Evolutionary conservation across 2,888 invertebrate genomes (phyloP).

Genomic region (Nezara viridula): DNA sequence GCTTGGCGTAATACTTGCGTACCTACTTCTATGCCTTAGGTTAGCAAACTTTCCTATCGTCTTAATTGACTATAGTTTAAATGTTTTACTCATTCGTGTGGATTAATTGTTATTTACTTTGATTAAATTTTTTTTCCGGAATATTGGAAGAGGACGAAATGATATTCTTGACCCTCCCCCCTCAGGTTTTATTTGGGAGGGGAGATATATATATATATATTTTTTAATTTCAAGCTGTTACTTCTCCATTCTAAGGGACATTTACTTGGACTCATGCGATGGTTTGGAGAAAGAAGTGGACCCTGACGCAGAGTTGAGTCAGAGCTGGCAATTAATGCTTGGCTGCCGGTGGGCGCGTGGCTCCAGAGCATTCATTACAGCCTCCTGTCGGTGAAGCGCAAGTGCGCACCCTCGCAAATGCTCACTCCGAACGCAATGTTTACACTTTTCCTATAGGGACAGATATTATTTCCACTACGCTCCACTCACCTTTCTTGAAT

Average conservation of each 20-base stretch:
- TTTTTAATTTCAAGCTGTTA: background rate
- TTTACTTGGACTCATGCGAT: background rate
- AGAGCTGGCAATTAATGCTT: constrained; percentile 1
- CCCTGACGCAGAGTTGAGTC: constrained; percentile 27
- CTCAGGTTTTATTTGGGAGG: too few species aligned
- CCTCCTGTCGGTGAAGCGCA: constrained; percentile 4
- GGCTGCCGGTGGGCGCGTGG: background rate
- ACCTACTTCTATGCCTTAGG: too few species aligned
- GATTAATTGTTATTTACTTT: too few species aligned
- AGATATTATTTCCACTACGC: background rate
- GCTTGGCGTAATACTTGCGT: too few species aligned
- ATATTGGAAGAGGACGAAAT: too few species aligned
- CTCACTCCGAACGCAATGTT: constrained; percentile 23
- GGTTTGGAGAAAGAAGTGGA: background rate
- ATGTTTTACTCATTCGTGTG: too few species aligned
- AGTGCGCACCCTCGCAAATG: constrained; percentile 10
- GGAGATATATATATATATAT: too few species aligned
- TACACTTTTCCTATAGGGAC: constrained; percentile 11
- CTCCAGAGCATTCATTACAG: constrained; percentile 9
- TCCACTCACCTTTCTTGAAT: background rate
- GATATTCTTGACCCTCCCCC: too few species aligned
- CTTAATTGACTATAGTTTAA: too few species aligned
- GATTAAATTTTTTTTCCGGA: too few species aligned
- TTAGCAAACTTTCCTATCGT: too few species aligned
- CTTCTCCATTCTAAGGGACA: background rate